Conservation (phyloP, 2,797 vertebrate species). For the Platalea minor region DNA sequence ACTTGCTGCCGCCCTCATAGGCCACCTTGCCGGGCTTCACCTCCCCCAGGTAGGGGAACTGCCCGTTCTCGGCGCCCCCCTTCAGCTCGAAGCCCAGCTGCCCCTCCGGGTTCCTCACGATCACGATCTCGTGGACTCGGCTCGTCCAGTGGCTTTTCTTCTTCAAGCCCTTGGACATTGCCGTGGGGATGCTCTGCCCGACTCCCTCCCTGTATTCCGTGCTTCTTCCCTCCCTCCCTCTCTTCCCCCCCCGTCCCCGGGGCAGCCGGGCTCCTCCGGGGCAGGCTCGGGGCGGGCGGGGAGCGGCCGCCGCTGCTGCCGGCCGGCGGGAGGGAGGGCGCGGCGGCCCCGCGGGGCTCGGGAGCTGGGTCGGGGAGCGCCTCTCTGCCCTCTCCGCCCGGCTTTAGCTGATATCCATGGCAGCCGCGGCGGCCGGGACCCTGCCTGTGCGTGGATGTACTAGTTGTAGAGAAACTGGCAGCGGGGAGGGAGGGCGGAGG, state of each 20-base stretch:
- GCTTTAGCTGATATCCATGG: conserved; percentile 75
- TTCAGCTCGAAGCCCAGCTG: conserved; percentile 89
- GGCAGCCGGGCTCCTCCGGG: conserved; percentile 61
- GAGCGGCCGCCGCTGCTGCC: conserved; percentile 29
- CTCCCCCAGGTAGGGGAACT: conserved; percentile 92
- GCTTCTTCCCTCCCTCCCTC: conserved; percentile 5
- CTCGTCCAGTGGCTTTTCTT: conserved; percentile 98
- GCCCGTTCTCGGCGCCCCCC: conserved; percentile 95
- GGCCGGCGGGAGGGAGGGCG: conserved; percentile 29
- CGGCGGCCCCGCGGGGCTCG: conserved; percentile 63
- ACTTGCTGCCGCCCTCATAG: conserved; percentile 86
- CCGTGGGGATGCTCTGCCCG: conserved; percentile 71
- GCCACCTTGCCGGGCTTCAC: conserved; percentile 85
- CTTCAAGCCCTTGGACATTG: conserved; percentile 96
- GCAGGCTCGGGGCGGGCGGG: conserved; percentile 47
- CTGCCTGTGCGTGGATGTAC: conserved; percentile 41
- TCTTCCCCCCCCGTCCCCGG: neutral
- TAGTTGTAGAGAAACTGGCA: conserved; percentile 75
- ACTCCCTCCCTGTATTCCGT: conserved; percentile 66
- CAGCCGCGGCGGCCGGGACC: conserved; percentile 68
- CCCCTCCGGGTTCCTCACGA: conserved; percentile 85
- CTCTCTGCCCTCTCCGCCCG: conserved; percentile 49
- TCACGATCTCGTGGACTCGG: conserved; percentile 93
- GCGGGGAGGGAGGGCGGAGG: conserved; percentile 24
- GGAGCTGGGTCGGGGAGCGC: conserved; percentile 35